Evolutionary conservation across 2,888 invertebrate species (phyloP), one percentile per base, ranked within the genome.

Genomic region (Enchytraeus crypticus): DNA sequence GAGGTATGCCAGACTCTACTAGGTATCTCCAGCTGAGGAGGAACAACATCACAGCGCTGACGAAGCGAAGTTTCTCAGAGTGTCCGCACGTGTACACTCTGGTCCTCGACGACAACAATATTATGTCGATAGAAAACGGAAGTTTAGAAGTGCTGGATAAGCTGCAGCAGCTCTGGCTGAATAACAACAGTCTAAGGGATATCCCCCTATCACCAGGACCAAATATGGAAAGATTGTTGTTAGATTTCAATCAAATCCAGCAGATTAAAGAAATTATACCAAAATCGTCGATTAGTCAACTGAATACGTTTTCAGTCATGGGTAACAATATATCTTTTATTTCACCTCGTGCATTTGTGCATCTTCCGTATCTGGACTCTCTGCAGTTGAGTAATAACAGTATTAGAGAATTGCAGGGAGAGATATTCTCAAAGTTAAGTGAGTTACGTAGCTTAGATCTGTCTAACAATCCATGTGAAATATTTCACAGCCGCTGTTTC

Each of bases 111-210:
- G 84, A 87, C 66, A 92, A 92, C 75, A 83, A 85, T 69, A 83
- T 93, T 60, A 81, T 81, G 53, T 82, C 83, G 2, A 85, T 93
- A 38, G 91, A 92, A 79, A 89, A 90, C 56, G 91, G 91, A 73
- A 88, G 92, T 0, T 81, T 95, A 60, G 89, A 90, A 1, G 84
- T 90, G 58, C 80, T 91, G 64, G 90, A 89, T 74, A 86, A 88
- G 74, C 84, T 95, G 33, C 83, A 87, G 60, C 84, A 88, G 69
- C 81, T 93, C 34, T 87, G 89, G 79, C 81, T 93, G 38, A 87
- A 88, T 72, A 86, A 86, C 70, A 95, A 95, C 77, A 80, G 82
- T 30, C 80, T 92, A 30, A 80, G 77, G 1, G 79, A 81, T 4
- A 82, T 90, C 47, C 93, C 93, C 0, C 84, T 84, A 68, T 88